Evolutionary conservation across 2,113 vertebrate species (phyloP), one percentile per base, ranked within the genome.

Genomic region (Peromyscus maniculatus): DNA sequence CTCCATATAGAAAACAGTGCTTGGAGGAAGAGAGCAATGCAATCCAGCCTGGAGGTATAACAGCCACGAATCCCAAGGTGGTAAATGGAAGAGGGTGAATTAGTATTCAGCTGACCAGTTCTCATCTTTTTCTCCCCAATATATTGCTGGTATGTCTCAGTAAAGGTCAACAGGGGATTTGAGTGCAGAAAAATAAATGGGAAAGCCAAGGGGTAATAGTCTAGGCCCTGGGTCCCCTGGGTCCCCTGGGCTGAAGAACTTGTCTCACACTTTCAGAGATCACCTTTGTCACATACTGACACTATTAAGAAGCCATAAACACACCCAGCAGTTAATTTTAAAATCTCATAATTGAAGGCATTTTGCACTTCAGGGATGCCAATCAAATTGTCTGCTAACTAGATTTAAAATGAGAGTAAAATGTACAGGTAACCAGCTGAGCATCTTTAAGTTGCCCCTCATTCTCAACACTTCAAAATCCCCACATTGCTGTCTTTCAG

Each of bases 281-380:
- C 88, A 92, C 88, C 69, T 92, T 86, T 96, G 80, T 87, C 88
- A 87, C 1, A 33, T 12, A 72, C 39, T 69, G 33, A 83, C 89
- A 96, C 52, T 59, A 86, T 83, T 89, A 95, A 92, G 95, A 92
- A 49, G 8, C n/a, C 6, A 1, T 79, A 88, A 97, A 97, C 75
- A 92, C 36, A 89, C 31, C 89, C 52, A 69, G 24, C 31, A 93
- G 64, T 88, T 95, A 77, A 91, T 94, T 95, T 93, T 78, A 79
- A 97, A 79, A 89, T 92, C 55, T 94, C 79, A 89, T 97, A 91
- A 92, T 52, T 74, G 64, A 92, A 91, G 90, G 17, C 36, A 77
- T 62, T 94, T 95, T 79, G 11, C 3, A 77, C 26, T 96, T 94
- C 36, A 46, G 86, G 16, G 24, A 95, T 95, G 72, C 0, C 87